Evolutionary conservation across 2,888 invertebrate genomes (phyloP).

Genomic region (Acronicta psi): DNA sequence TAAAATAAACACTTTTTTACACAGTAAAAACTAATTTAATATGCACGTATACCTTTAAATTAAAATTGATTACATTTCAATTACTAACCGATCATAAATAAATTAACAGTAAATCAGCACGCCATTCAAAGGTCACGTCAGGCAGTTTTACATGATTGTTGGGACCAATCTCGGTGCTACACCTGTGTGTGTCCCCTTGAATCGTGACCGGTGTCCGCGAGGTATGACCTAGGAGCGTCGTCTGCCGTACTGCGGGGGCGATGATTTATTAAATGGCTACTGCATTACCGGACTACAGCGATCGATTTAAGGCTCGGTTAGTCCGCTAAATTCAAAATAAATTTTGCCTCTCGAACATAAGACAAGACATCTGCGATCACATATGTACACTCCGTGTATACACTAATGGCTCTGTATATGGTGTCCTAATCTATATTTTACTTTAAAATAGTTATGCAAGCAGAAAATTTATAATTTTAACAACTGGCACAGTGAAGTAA

Average conservation of each 20-base stretch:
- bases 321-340: too few species aligned
- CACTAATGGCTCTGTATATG: too few species aligned
- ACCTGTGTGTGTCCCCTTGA: slow-evolving; percentile 55
- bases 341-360: too few species aligned
- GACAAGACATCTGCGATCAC: too few species aligned
- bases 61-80: slow-evolving; percentile 18
- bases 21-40: slow-evolving; percentile 18
- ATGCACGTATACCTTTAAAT: slow-evolving; percentile 16
- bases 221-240: slow-evolving; percentile 56
- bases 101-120: slow-evolving; percentile 37
- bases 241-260: slow-evolving; percentile 69
- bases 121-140: slow-evolving; percentile 47
- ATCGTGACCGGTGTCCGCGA: slow-evolving; percentile 52
- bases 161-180: slow-evolving; percentile 29
- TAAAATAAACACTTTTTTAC: not conserved
- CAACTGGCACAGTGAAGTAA: too few species aligned
- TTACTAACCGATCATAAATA: slow-evolving; percentile 23
- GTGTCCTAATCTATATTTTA: too few species aligned
- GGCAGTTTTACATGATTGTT: slow-evolving; percentile 31
- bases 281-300: slow-evolving; percentile 65
- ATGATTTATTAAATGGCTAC: slow-evolving; percentile 81
- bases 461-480: too few species aligned
- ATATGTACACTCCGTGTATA: too few species aligned
- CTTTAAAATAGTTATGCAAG: too few species aligned
- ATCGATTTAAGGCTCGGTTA: slow-evolving; percentile 44